Conservation (phyloP, 2,113 vertebrate species). For the Lepus timidus region DNA sequence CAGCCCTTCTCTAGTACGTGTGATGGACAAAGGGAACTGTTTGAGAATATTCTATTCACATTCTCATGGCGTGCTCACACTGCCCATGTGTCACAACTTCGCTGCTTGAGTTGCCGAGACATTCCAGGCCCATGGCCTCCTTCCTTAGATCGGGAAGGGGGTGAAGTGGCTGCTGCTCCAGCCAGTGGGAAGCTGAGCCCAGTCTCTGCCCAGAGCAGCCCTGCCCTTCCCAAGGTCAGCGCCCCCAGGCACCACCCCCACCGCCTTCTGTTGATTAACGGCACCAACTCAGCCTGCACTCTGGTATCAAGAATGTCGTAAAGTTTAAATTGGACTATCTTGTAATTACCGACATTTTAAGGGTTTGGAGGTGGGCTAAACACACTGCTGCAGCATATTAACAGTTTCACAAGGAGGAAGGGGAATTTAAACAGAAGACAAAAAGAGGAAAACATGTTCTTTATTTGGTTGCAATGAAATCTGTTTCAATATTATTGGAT, state of each 20-base stretch:
- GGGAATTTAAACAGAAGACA: conserved; percentile 86
- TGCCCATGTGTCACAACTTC: conserved; percentile 1
- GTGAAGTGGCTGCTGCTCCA: background rate
- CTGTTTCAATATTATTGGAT: conserved; percentile 65
- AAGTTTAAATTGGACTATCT: conserved; percentile 88
- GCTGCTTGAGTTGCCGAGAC: conserved; percentile 16
- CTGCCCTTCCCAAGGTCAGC: background rate
- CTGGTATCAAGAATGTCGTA: conserved; percentile 85
- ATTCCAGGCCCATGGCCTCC: background rate
- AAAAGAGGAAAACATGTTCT: conserved; percentile 81
- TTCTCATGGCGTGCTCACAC: conserved; percentile 21
- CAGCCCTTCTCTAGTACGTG: background rate
- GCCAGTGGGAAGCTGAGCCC: background rate
- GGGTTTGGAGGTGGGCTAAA: conserved; percentile 87
- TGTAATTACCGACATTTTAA: conserved; percentile 88
- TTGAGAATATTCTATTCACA: background rate
- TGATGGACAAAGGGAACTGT: background rate
- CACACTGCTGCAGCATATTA: conserved; percentile 81
- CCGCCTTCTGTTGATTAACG: conserved; percentile 58
- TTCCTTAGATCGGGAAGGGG: background rate
- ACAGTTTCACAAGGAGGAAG: conserved; percentile 88
- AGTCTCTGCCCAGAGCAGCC: background rate
- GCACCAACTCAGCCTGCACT: conserved; percentile 73
- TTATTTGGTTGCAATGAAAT: conserved; percentile 86
- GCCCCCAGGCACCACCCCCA: background rate